These are phyloP conservation scores for Elegia similella DNA, from an alignment of 2,888 invertebrate genomes.

Conservation along the genomic window DNA sequence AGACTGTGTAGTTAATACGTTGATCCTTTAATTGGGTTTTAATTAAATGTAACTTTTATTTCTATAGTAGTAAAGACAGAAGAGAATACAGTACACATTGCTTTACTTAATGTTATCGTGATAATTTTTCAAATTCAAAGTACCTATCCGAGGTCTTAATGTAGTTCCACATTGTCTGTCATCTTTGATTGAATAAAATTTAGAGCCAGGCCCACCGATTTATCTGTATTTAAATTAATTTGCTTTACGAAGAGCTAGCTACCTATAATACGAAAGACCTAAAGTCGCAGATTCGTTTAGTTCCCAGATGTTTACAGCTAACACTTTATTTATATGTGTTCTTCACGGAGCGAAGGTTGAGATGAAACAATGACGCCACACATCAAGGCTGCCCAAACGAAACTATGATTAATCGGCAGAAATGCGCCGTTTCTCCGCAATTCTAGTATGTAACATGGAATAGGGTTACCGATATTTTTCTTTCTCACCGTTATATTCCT, in stretches of 20 bases:
- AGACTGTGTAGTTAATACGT: not conserved
- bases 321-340: slow-evolving; percentile 8
- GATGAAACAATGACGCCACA: slow-evolving; percentile 25
- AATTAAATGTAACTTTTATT: not conserved
- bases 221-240: too few relatives aligned
- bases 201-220: too few relatives aligned
- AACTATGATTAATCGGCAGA: slow-evolving; percentile 34
- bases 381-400: slow-evolving; percentile 29
- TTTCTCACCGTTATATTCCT: too few relatives aligned
- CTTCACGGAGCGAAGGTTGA: slow-evolving; percentile 9
- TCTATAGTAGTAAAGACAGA: not conserved
- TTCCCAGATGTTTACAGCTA: not conserved
- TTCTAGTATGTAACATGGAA: slow-evolving; percentile 11
- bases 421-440: slow-evolving; percentile 25
- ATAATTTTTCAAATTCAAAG: too few relatives aligned
- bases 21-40: not conserved
- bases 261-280: too few relatives aligned
- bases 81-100: not conserved
- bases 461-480: not conserved
- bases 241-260: too few relatives aligned
- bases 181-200: too few relatives aligned
- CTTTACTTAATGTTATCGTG: too few relatives aligned
- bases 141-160: too few relatives aligned
- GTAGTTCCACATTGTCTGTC: too few relatives aligned
- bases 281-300: not conserved